Conservation (phyloP, 2,888 invertebrate species). For the Tribolium freemani region DNA sequence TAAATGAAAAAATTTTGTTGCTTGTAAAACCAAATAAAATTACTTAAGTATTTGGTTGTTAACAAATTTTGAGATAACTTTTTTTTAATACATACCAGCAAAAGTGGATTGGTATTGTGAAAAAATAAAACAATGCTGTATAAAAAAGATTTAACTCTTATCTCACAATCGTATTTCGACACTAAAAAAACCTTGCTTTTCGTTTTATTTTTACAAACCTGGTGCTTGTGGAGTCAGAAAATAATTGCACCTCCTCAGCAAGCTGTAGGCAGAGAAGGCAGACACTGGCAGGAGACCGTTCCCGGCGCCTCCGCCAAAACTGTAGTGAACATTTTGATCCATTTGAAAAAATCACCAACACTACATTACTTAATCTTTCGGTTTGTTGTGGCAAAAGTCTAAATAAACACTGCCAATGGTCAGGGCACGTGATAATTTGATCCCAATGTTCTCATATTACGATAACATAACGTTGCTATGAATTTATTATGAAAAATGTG, state of each 20-base stretch:
- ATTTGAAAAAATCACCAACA: slow-evolving; percentile 45
- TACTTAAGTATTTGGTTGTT: too few species aligned
- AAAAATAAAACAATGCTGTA: too few species aligned
- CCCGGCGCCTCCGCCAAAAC: slow-evolving; percentile 59
- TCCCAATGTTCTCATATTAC: slow-evolving; percentile 54
- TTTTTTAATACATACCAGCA: too few species aligned
- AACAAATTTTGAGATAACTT: too few species aligned
- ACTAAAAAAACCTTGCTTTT: too few species aligned
- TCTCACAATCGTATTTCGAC: too few species aligned
- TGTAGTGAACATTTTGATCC: slow-evolving; percentile 54
- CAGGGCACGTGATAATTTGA: slow-evolving; percentile 55
- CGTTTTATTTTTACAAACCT: slow-evolving; percentile 7
- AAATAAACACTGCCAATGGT: slow-evolving; percentile 56
- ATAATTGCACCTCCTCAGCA: slow-evolving; percentile 78
- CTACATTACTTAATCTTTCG: slow-evolving; percentile 19
- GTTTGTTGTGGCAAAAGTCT: slow-evolving; percentile 38
- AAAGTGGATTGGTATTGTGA: too few species aligned
- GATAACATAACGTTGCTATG: slow-evolving; percentile 59
- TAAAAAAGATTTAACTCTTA: too few species aligned
- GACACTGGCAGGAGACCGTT: slow-evolving; percentile 60
- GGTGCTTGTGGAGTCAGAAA: slow-evolving; percentile 69
- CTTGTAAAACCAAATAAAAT: too few species aligned
- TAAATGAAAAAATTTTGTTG: too few species aligned
- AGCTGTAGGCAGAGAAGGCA: slow-evolving; percentile 75
- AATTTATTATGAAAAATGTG: slow-evolving; percentile 60